These are phyloP conservation scores for Rhinoderma darwinii DNA, from an alignment of 2,113 vertebrate genomes.

Conservation along the genomic window DNA sequence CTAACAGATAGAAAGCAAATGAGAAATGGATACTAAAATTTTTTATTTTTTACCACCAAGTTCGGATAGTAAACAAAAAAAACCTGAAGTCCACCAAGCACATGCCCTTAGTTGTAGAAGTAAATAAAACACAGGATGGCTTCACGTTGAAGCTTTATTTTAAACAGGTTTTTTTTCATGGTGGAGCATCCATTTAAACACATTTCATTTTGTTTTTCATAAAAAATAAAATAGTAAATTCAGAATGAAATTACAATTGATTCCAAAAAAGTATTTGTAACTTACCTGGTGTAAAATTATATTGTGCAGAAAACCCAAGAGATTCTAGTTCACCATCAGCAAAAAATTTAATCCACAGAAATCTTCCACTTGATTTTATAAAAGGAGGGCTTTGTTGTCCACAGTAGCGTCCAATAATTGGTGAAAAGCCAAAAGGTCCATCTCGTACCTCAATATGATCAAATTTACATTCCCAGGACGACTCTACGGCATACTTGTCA, in stretches of 20 bases:
- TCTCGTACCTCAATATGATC: constrained; percentile 98
- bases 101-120: no score
- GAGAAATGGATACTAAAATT: no score
- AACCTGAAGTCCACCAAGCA: no score
- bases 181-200: no score
- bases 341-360: constrained; percentile 99
- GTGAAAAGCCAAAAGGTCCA: constrained; percentile 98
- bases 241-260: not conserved
- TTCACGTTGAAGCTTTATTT: not conserved
- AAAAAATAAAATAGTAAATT: not conserved
- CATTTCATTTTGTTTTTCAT: not conserved
- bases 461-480: constrained; percentile 99
- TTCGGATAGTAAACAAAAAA: no score
- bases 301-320: constrained; percentile 94
- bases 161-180: no score
- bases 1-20: no score
- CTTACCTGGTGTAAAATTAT: constrained; percentile 98
- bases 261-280: constrained; percentile 40
- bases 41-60: no score
- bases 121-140: not conserved
- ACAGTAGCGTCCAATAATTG: constrained; percentile 95
- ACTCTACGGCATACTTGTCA: constrained; percentile 97
- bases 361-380: constrained; percentile 96
- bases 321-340: constrained; percentile 98
- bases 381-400: constrained; percentile 94